Conservation (phyloP, 2,113 vertebrate species). For the Hucho hucho region DNA sequence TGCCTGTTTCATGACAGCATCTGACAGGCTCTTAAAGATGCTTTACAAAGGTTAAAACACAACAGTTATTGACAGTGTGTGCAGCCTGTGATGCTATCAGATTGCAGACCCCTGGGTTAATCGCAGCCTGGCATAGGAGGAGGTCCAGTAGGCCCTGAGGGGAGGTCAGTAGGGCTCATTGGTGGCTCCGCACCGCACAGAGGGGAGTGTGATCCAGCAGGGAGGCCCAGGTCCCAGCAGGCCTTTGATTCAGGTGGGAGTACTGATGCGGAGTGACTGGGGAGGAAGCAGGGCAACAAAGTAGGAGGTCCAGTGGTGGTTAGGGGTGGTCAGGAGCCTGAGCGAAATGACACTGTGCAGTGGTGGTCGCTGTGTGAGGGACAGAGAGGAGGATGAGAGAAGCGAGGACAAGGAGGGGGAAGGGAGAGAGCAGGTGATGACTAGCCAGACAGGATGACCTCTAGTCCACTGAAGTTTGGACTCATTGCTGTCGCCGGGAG, state of each 20-base stretch:
- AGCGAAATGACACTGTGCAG: not conserved
- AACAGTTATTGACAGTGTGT: constrained; percentile 7
- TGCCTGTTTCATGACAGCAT: not conserved
- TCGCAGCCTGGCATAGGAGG: not conserved
- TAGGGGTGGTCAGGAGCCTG: not conserved
- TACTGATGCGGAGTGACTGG: not conserved
- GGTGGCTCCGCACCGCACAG: not conserved
- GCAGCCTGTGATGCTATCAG: constrained; percentile 3
- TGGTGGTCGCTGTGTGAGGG: not conserved
- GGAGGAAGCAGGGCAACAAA: too few relatives aligned
- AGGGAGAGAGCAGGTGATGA: constrained; percentile 35
- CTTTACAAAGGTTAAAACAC: constrained; percentile 8
- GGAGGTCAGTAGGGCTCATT: constrained; percentile 12
- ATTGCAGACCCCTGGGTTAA: not conserved
- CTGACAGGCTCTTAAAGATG: constrained; percentile 4
- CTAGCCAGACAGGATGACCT: constrained; percentile 40
- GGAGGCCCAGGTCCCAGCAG: not conserved
- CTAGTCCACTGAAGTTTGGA: constrained; percentile 38
- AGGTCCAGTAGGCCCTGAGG: not conserved
- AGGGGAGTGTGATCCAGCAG: not conserved
- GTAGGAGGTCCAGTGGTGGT: not conserved
- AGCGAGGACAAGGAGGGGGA: not conserved
- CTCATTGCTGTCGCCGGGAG: constrained; percentile 24
- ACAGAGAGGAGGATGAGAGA: not conserved
- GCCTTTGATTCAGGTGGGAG: not conserved